These are phyloP conservation scores for Andrena bicolor DNA, from an alignment of 2,888 invertebrate species.

Conservation along the genomic window DNA sequence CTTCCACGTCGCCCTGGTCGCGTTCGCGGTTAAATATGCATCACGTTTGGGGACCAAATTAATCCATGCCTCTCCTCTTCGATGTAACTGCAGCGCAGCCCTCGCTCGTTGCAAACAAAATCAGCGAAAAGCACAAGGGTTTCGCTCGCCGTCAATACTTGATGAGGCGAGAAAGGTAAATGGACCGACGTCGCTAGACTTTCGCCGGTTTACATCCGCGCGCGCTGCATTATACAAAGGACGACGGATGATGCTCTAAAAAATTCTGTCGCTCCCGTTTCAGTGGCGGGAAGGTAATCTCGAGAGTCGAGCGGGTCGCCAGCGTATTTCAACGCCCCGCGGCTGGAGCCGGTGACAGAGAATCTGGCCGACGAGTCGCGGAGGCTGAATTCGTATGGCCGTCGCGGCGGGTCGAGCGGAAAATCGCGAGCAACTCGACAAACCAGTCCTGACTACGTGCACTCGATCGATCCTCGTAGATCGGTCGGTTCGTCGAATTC, in stretches of 20 bases:
- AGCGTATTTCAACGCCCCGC: constrained; percentile 19
- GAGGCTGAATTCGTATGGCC: constrained; percentile 19
- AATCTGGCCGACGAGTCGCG: constrained; percentile 6
- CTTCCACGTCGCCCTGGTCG: neutral
- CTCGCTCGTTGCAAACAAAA: neutral
- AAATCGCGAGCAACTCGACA: constrained; percentile 38
- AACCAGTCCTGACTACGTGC: constrained; percentile 25
- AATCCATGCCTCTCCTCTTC: constrained; percentile 8
- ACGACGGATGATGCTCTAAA: neutral
- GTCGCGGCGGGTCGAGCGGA: constrained; percentile 31
- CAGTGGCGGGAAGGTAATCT: neutral
- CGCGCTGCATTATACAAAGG: neutral
- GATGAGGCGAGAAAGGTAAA: constrained; percentile 16
- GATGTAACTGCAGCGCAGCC: neutral
- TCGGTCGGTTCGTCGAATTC: constrained; percentile 11
- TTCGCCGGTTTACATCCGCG: constrained; percentile 8
- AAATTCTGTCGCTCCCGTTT: constrained; percentile 1
- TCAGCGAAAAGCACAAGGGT: neutral
- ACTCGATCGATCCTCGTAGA: constrained; percentile 36
- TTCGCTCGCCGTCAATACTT: constrained; percentile 32
- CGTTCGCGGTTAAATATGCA: constrained; percentile 43
- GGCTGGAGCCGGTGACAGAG: constrained; percentile 10
- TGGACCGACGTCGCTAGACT: constrained; percentile 7
- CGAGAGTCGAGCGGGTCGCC: neutral
- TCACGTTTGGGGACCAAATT: constrained; percentile 35